Percentiles rank a stretch among this genome's conserved stretches.
phyloP scores from a whole-genome alignment of 2,888 invertebrate genomes.

The Dicyrtoma fusca region DNA sequence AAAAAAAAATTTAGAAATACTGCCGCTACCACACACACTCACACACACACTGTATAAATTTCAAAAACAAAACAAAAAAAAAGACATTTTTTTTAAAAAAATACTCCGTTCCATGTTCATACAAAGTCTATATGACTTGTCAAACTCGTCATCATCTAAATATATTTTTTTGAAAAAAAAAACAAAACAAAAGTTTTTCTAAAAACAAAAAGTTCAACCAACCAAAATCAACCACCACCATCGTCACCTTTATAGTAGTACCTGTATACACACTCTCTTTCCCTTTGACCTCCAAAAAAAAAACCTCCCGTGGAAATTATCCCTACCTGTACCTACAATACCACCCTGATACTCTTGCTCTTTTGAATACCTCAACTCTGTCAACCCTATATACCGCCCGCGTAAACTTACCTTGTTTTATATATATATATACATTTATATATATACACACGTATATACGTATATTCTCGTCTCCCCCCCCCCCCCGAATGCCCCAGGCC shows the following conservation, averaged over 20 bases:
- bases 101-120: neutral
- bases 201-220: constrained; percentile 1
- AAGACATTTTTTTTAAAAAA: neutral
- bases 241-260: neutral
- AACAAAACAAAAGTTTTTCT: neutral
- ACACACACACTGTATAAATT: neutral
- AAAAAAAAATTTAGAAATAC: neutral
- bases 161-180: neutral
- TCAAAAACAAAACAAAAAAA: neutral
- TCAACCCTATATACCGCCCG: neutral
- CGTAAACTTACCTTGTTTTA: neutral
- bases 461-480: neutral
- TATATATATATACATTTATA: neutral
- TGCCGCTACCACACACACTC: neutral
- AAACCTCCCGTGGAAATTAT: neutral
- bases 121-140: too few species aligned
- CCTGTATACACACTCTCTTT: constrained; percentile 7
- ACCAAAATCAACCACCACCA: neutral
- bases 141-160: too few species aligned
- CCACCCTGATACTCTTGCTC: neutral
- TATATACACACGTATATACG: neutral
- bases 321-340: neutral
- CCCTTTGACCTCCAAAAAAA: constrained; percentile 17
- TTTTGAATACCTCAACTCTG: neutral
- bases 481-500: constrained; percentile 27